Base-by-base conservation (phyloP, 1,140 invertebrate genomes). In the Cherax destructor region DNA sequence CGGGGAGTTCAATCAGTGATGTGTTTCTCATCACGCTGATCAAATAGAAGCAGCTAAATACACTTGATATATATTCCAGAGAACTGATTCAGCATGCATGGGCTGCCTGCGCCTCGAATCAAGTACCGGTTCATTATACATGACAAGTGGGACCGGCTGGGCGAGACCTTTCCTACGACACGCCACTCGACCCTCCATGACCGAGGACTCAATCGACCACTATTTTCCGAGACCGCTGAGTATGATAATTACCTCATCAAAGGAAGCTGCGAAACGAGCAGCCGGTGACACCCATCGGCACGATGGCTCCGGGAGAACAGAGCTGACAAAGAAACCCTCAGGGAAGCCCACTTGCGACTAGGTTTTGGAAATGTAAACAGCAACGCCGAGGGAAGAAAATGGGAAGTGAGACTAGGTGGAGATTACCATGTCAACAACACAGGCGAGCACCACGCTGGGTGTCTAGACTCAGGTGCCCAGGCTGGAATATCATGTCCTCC, bases 51-150 rank as follows among this genome's bases (percentile, higher is more conserved):
- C 18, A 47, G 81, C 59, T 83, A 83, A 83, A 83, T 83, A 49
- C 47, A 83, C 81, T 30, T 13, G 18, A 74, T 74, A 74, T 65
- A 61, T 69, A 47, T 69, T 83, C 81, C n/a, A 21, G 81, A 69
- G 49, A 69, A 69, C 59, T 83, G 81, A 69, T 83, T 83, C 56
- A 47, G 30, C 65, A 83, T 83, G 81, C 81, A 83, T 83, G 81
- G 65, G 59, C 47, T 69, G 81, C 59, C 81, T 83, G 59, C 61
- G 59, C 81, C 47, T 69, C 24, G 65, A 59, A 83, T 83, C 81
- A 83, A 83, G 81, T 69, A 83, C 59, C 81, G 59, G 47, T 83
- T 83, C 81, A 83, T 83, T 83, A 59, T 83, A 41, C 69, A 74
- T 74, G 69, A 74, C 69, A 74, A 74, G n/a, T 9, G 69, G 69